These are phyloP conservation scores for Dermatophagoides farinae DNA, from an alignment of 1,140 invertebrate genomes.

Conservation along the genomic window DNA sequence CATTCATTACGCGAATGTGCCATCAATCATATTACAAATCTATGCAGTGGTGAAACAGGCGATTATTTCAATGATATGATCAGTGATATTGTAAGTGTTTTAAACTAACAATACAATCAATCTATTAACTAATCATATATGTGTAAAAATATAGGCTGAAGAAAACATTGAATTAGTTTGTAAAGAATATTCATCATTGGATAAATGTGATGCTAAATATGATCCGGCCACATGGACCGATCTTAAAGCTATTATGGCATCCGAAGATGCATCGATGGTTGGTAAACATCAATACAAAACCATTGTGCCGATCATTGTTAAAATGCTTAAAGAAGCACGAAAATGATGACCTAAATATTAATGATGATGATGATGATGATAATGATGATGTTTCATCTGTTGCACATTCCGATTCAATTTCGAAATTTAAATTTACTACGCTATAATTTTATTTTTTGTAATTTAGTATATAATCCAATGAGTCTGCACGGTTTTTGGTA, in stretches of 20 bases:
- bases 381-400: background rate
- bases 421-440: too few relatives aligned
- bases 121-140: too few relatives aligned
- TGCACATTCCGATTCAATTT: background rate
- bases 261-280: background rate
- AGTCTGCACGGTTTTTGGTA: too few relatives aligned
- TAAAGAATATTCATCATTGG: background rate
- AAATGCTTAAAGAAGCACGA: background rate
- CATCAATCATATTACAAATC: background rate
- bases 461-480: too few relatives aligned
- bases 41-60: slow-evolving; percentile 2
- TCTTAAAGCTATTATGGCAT: background rate
- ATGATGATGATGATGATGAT: background rate
- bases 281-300: background rate
- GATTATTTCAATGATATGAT: slow-evolving; percentile 9
- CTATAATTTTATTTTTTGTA: too few relatives aligned
- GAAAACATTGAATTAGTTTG: background rate
- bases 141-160: slow-evolving; percentile 1
- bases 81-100: background rate
- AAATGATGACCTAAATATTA: background rate
- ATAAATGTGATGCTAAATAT: background rate
- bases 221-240: background rate
- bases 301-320: background rate
- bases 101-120: too few relatives aligned
- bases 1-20: background rate